Conservation (phyloP, 2,797 vertebrate genomes). For the Craterocephalus amniculus region DNA sequence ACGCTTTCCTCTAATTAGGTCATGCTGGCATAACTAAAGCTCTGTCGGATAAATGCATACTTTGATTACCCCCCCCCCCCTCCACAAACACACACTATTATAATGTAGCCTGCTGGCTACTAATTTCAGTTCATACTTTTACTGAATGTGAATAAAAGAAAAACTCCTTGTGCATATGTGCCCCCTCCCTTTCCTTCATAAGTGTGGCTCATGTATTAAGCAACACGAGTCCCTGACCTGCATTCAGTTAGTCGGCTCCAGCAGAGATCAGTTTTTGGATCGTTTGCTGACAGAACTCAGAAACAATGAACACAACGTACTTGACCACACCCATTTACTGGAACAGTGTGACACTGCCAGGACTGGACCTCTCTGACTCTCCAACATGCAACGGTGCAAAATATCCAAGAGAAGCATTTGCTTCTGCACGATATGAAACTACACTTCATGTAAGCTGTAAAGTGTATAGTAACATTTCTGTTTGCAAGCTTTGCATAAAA, state of each 20-base stretch:
- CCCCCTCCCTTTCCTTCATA: not conserved
- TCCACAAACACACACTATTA: conserved; percentile 16
- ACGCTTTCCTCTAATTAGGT: conserved; percentile 66
- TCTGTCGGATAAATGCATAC: conserved; percentile 39
- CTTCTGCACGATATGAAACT: conserved; percentile 1
- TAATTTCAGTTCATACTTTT: conserved; percentile 15
- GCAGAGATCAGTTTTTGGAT: conserved; percentile 39
- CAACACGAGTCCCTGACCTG: conserved; percentile 23
- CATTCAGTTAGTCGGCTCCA: conserved; percentile 29
- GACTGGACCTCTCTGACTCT: conserved; percentile 61
- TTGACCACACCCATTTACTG: conserved; percentile 72
- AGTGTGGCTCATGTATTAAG: conserved; percentile 10
- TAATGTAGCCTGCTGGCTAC: conserved; percentile 30
- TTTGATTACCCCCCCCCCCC: conserved; percentile 29
- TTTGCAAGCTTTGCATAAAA: conserved; percentile 5
- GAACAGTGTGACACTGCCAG: conserved; percentile 61
- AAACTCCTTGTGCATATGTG: conserved; percentile 14
- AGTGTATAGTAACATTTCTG: conserved; percentile 5
- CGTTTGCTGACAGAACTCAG: conserved; percentile 45
- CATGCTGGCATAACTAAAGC: conserved; percentile 53
- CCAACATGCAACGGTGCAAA: conserved; percentile 48
- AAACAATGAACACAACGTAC: conserved; percentile 67
- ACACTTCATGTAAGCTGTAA: conserved; percentile 1
- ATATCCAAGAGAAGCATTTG: conserved; percentile 19
- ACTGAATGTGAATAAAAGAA: conserved; percentile 6